phyloP scores from a whole-genome alignment of 1,140 invertebrate species.

The Oncopeltus fasciatus region DNA sequence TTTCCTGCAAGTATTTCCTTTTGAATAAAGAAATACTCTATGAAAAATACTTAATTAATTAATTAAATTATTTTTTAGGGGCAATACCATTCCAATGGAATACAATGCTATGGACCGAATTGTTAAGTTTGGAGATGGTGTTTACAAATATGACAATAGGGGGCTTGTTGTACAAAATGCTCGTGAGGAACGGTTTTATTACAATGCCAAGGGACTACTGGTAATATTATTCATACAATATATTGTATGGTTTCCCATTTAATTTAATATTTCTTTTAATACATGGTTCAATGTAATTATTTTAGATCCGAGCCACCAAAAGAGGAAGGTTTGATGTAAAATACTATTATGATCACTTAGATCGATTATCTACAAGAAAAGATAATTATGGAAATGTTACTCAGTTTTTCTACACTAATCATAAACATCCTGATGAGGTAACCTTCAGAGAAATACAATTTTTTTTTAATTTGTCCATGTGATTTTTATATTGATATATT shows the following conservation, averaged over 20 bases:
- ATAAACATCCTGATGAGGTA: slow-evolving; percentile 63
- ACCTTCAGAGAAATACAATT: no score
- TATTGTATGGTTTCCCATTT: no score
- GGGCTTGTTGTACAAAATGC: slow-evolving; percentile 84
- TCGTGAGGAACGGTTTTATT: slow-evolving; percentile 79
- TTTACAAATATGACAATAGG: slow-evolving; percentile 76
- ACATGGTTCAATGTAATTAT: neutral
- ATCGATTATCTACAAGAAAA: slow-evolving; percentile 69
- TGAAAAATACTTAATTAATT: no score
- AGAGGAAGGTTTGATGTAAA: slow-evolving; percentile 76
- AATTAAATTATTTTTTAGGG: slow-evolving; percentile 35
- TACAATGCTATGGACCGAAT: slow-evolving; percentile 80
- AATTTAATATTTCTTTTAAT: neutral
- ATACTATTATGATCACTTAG: slow-evolving; percentile 87
- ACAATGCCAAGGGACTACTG: slow-evolving; percentile 81
- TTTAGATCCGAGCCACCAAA: slow-evolving; percentile 55
- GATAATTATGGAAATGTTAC: slow-evolving; percentile 88
- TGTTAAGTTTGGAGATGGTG: slow-evolving; percentile 77
- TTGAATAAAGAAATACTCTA: no score
- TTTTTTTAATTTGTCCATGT: no score
- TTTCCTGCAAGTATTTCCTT: no score
- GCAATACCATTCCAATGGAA: slow-evolving; percentile 80
- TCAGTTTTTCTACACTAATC: slow-evolving; percentile 91
- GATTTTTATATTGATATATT: no score
- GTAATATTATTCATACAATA: no score